Evolutionary conservation across 92 coral and sea anemone species (phyloP).

Genomic region (Epizoanthus scotinus): DNA sequence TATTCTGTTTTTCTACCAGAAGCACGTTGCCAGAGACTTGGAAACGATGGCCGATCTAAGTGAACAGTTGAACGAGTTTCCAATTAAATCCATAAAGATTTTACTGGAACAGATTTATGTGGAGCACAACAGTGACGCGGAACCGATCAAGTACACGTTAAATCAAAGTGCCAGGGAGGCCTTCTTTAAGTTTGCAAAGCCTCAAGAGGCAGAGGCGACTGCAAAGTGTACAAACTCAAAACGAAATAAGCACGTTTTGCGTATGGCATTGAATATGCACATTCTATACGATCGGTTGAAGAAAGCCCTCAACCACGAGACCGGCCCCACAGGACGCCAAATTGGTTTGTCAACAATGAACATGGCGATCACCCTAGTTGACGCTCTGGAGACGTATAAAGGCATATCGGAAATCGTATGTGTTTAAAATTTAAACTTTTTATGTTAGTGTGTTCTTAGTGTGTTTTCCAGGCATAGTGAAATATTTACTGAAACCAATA

Average conservation of each 20-base stretch:
- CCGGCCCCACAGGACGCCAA: not conserved
- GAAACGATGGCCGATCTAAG: not conserved
- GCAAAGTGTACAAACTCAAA: slow-evolving; percentile 13
- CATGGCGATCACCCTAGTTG: slow-evolving; percentile 59
- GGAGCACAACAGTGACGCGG: not conserved
- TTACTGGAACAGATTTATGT: too few species aligned
- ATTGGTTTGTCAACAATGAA: slow-evolving; percentile 39
- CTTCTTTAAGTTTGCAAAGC: slow-evolving; percentile 58
- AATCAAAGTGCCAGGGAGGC: slow-evolving; percentile 53
- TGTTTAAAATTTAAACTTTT: not conserved
- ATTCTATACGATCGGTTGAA: slow-evolving; percentile 44
- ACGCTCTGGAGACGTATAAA: slow-evolving; percentile 48
- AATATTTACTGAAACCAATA: too few species aligned
- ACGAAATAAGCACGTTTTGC: slow-evolving; percentile 31
- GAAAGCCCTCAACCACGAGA: slow-evolving; percentile 25
- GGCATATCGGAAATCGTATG: slow-evolving; percentile 69
- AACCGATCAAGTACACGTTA: slow-evolving; percentile 42
- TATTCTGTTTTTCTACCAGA: too few species aligned
- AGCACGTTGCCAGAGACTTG: not conserved
- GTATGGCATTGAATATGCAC: slow-evolving; percentile 43
- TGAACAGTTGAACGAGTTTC: too few species aligned
- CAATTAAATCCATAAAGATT: too few species aligned
- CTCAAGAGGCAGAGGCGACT: slow-evolving; percentile 26
- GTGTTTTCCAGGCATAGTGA: too few species aligned
- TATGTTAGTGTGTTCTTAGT: too few species aligned